Conservation (phyloP, 1,140 invertebrate species). For the Mya arenaria region DNA sequence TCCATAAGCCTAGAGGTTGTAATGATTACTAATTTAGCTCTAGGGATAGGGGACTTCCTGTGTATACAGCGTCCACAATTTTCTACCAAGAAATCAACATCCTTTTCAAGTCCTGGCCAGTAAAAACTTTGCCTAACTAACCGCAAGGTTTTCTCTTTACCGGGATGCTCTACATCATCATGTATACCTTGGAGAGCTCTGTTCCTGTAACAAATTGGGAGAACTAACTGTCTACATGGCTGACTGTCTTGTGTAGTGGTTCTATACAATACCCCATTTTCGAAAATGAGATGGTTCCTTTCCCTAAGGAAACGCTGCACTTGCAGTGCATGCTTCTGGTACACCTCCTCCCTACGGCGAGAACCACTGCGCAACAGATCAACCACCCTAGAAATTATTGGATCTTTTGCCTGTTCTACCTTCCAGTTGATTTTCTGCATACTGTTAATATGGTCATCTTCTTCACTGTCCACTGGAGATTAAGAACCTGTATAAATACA, state of each 20-base stretch:
- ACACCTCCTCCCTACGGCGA: conserved; percentile 10
- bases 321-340: neutral
- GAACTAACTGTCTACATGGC: neutral
- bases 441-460: neutral
- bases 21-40: too few relatives aligned
- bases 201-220: too few relatives aligned
- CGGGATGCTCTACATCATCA: too few relatives aligned
- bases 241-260: conserved; percentile 1
- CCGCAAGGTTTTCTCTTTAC: too few relatives aligned
- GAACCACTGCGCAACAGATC: neutral
- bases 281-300: neutral
- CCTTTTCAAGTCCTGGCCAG: too few relatives aligned
- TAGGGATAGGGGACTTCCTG: too few relatives aligned
- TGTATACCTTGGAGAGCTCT: too few relatives aligned
- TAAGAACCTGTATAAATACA: neutral
- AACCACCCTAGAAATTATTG: neutral
- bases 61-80: too few relatives aligned
- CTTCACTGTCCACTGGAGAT: conserved; percentile 2
- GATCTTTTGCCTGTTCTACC: conserved; percentile 7
- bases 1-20: too few relatives aligned
- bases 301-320: neutral
- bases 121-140: too few relatives aligned
- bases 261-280: conserved; percentile 4
- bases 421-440: neutral
- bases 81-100: too few relatives aligned